Evolutionary conservation across 2,888 invertebrate species (phyloP), one percentile per base, ranked within the genome.

Genomic region (Oxytorus armatus): DNA sequence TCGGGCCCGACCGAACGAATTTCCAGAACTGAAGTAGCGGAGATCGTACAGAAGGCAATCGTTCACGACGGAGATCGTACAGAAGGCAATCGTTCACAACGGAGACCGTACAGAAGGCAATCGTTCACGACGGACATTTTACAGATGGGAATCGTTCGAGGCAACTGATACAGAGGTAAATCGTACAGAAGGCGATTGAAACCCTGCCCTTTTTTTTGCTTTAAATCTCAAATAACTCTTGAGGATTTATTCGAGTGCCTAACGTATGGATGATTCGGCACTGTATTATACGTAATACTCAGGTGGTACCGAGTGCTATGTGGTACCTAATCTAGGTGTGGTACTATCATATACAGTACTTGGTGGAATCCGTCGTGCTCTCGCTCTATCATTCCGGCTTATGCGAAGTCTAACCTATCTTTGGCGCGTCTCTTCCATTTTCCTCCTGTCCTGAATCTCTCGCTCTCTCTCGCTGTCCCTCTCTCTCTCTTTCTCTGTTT

Each of bases 301-400:
- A 14, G 61, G n/a, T 42, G 23, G 42, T 25, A 42, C 7, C 4
- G 14, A 23, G 11, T 0, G 11, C 7, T 14, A 0, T 16, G 23
- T 33, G 14, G 42, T 42, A 61, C 42, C 25, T 10, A 65, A 61
- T 49, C 65, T 65, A 18, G 21, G 10, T 65, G 25, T 5, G 21
- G 14, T 51, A 14, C 10, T 7, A 33, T 42, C 51, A 53, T 36
- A 29, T 14, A 21, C 3, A 63, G 10, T 39, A 21, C 44, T 18
- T 11, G 21, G 66, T 18, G 61, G 55, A 59, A 53, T 51, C 51
- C 73, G 68, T 61, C 61, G 76, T 61, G 44, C 51, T 53, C 73
- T 51, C 68, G 68, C 36, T 73, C 73, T 44, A 68, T 78, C 61
- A 78, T 78, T 73, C 44, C 53, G 61, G 73, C 47, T 78, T 73